phyloP scores from a whole-genome alignment of 1,140 invertebrate species.

The Zaprionus lachaisei region DNA sequence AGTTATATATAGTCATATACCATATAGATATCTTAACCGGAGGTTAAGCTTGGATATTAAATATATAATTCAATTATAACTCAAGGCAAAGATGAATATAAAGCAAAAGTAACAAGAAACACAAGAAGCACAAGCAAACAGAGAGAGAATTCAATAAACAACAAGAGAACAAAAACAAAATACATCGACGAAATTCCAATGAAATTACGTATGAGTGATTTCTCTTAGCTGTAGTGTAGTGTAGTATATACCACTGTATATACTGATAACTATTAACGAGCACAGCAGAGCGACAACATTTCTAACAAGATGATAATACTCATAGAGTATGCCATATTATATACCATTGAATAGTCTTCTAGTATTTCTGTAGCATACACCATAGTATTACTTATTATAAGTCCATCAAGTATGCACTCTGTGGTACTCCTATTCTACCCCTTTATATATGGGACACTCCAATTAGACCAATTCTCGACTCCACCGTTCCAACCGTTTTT shows the following conservation, averaged over 20 bases:
- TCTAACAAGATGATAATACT: not conserved
- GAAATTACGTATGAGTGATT: slow-evolving; percentile 62
- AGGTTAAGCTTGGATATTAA: no score
- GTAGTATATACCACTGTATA: slow-evolving; percentile 13
- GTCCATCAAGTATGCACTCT: not conserved
- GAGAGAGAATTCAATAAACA: slow-evolving; percentile 8
- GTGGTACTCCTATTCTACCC: no score
- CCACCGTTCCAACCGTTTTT: no score
- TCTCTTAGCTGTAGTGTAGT: not conserved
- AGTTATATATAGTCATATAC: no score
- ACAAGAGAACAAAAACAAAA: slow-evolving; percentile 14
- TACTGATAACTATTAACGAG: not conserved
- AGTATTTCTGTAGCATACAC: not conserved
- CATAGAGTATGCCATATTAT: not conserved
- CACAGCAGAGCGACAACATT: not conserved
- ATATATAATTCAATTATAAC: no score
- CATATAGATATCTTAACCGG: no score
- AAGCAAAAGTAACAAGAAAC: slow-evolving; percentile 27
- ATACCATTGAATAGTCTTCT: not conserved
- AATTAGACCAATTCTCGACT: no score
- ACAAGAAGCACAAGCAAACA: slow-evolving; percentile 38
- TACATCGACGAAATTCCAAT: slow-evolving; percentile 56
- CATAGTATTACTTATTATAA: not conserved
- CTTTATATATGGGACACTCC: no score
- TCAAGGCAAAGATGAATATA: not conserved